Conservation (phyloP, 2,888 invertebrate species). For the Cephus spinipes region DNA sequence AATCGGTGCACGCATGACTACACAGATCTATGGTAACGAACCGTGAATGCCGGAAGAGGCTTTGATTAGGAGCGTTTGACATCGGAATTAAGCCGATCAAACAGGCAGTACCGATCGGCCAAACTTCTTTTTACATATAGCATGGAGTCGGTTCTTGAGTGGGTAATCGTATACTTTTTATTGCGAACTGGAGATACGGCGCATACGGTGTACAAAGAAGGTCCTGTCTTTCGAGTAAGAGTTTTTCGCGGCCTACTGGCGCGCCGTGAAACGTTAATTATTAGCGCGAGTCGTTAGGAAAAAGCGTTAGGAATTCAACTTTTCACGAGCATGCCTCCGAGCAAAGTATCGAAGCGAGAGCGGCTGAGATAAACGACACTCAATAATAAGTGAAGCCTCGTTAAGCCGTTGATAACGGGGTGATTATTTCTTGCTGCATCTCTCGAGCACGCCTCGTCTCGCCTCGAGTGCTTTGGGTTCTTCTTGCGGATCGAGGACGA, state of each 20-base stretch:
- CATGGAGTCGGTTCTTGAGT: not conserved
- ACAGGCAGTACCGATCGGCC: not conserved
- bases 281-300: slow-evolving; percentile 31
- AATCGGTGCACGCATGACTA: not conserved
- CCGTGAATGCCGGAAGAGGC: not conserved
- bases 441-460: slow-evolving; percentile 36
- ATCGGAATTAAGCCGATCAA: not conserved
- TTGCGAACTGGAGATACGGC: no score
- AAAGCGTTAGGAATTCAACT: slow-evolving; percentile 13
- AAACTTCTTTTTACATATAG: not conserved
- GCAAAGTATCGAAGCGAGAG: slow-evolving; percentile 6
- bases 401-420: slow-evolving; percentile 49
- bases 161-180: not conserved
- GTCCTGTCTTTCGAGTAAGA: not conserved
- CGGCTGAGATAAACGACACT: slow-evolving; percentile 39
- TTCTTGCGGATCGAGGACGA: slow-evolving; percentile 23
- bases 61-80: not conserved
- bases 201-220: not conserved
- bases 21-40: not conserved
- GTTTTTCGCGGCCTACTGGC: slow-evolving; percentile 16
- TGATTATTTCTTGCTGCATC: slow-evolving; percentile 47
- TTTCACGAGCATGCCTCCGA: not conserved
- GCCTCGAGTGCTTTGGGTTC: slow-evolving; percentile 41
- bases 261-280: slow-evolving; percentile 38
- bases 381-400: slow-evolving; percentile 49